Evolutionary conservation across 2,888 invertebrate genomes (phyloP).

Genomic region (Acanthococcus lagerstroemiae): DNA sequence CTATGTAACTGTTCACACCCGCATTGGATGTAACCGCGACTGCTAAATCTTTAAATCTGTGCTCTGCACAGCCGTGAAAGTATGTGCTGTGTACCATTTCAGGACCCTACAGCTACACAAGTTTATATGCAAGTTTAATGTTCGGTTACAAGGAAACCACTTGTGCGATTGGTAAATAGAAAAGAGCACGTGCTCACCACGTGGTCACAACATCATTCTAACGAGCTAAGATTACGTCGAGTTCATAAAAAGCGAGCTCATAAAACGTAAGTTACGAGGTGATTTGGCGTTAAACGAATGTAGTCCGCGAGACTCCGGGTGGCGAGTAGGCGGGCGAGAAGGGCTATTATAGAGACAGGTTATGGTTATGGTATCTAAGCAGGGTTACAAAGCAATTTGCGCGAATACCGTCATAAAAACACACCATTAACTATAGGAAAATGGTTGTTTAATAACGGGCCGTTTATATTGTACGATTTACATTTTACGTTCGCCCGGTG

Average conservation of each 20-base stretch:
- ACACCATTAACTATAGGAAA: constrained; percentile 20
- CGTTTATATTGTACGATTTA: no score
- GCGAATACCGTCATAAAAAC: constrained; percentile 20
- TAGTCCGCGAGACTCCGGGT: neutral
- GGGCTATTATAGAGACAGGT: constrained; percentile 1
- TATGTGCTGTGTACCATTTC: no score
- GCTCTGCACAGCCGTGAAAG: no score
- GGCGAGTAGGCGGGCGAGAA: neutral
- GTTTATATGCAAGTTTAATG: no score
- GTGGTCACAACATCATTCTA: neutral
- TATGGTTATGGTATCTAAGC: neutral
- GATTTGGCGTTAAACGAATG: constrained; percentile 3
- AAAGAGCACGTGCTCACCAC: constrained; percentile 10
- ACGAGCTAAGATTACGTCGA: neutral
- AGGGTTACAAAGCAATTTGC: constrained; percentile 7
- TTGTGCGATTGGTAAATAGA: no score
- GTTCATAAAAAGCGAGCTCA: constrained; percentile 9
- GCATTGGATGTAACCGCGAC: no score
- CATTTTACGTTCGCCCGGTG: no score
- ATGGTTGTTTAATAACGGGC: constrained; percentile 17
- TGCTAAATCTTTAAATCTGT: no score
- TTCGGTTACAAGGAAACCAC: no score
- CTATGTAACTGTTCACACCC: no score
- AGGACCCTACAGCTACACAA: no score
- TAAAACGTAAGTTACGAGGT: neutral